Evolutionary conservation across 2,797 vertebrate species (phyloP).

Genomic region (Brachyalestes nurse): DNA sequence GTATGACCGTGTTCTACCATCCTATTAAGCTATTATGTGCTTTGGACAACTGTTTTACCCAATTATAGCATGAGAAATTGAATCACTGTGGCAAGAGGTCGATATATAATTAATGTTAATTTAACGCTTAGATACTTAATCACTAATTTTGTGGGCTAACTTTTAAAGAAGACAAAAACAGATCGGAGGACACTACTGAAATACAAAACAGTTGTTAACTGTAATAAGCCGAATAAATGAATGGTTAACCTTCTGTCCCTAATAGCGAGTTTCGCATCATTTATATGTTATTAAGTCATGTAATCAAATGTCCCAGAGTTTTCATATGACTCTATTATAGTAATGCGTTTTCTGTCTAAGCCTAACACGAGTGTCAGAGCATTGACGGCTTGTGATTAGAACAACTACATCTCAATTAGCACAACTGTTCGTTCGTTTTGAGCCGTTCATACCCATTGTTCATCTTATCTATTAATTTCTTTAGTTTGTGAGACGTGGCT

Average conservation of each 20-base stretch:
- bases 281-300: constrained; percentile 96
- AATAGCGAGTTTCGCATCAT: constrained; percentile 94
- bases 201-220: constrained; percentile 47
- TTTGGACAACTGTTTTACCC: constrained; percentile 71
- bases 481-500: constrained; percentile 21
- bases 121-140: constrained; percentile 95
- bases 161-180: constrained; percentile 67
- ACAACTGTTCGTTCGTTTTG: constrained; percentile 92
- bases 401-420: constrained; percentile 95
- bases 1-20: constrained; percentile 62
- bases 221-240: constrained; percentile 87
- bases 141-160: constrained; percentile 91
- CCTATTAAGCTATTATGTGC: constrained; percentile 35
- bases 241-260: constrained; percentile 81
- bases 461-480: constrained; percentile 54
- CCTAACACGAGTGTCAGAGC: constrained; percentile 90
- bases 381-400: constrained; percentile 91
- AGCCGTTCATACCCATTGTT: constrained; percentile 58
- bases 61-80: constrained; percentile 93
- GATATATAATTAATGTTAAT: constrained; percentile 99
- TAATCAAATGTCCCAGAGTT: constrained; percentile 98
- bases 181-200: constrained; percentile 48
- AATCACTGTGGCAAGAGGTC: constrained; percentile 94
- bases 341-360: constrained; percentile 96
- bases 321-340: constrained; percentile 99